A percentile compares a stretch with the other conserved stretches of the same genome.
Conservation (phyloP, 2,113 vertebrate genomes). For the Ancistrus triradiatus region DNA sequence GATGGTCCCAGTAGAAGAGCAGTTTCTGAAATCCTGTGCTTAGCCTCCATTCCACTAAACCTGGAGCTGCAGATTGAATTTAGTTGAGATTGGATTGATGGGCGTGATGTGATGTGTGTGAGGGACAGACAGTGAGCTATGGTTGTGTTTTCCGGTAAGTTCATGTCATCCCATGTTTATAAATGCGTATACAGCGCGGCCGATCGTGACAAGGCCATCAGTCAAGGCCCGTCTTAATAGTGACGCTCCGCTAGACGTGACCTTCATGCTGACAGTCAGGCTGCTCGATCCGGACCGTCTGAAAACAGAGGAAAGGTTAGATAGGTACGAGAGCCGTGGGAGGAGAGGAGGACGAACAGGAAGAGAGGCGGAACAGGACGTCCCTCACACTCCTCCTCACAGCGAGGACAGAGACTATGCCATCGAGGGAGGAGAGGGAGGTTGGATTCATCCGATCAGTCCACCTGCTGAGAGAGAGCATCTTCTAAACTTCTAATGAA, state of each 20-base stretch:
- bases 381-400: slow-evolving; percentile 49
- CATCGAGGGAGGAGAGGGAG: slow-evolving; percentile 46
- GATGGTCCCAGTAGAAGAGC: no score
- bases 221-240: slow-evolving; percentile 2
- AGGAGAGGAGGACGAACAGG: slow-evolving; percentile 55
- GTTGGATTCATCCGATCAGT: slow-evolving; percentile 53
- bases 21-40: no score
- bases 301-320: slow-evolving; percentile 35
- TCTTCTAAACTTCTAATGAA: no score
- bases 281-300: background rate
- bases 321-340: slow-evolving; percentile 51
- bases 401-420: slow-evolving; percentile 27
- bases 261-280: slow-evolving; percentile 1
- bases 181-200: background rate
- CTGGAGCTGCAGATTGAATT: no score
- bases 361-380: slow-evolving; percentile 35
- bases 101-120: background rate
- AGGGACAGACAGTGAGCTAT: slow-evolving; percentile 20
- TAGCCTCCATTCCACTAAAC: no score
- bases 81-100: slow-evolving; percentile 2
- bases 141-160: slow-evolving; percentile 31
- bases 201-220: slow-evolving; percentile 23
- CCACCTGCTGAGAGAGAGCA: slow-evolving; percentile 39
- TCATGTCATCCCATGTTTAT: slow-evolving; percentile 16
- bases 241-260: slow-evolving; percentile 2